phyloP scores from a whole-genome alignment of 1,140 invertebrate species.

The Asbolus verrucosus region DNA sequence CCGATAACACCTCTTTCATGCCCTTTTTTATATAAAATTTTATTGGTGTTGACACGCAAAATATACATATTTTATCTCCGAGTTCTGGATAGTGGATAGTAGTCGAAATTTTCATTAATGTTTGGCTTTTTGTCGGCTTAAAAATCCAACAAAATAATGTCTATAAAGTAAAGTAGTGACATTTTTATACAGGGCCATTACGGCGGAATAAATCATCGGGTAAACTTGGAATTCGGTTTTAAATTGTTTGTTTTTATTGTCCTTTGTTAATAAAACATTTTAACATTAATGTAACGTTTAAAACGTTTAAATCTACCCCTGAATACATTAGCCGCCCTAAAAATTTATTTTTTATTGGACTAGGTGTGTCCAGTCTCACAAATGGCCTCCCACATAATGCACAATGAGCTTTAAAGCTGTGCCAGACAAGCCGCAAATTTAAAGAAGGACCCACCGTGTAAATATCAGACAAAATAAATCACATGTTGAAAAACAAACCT shows the following conservation, averaged over 20 bases:
- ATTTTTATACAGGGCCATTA: constrained; percentile 36
- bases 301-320: constrained; percentile 43
- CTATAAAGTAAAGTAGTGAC: constrained; percentile 33
- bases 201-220: constrained; percentile 40
- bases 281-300: constrained; percentile 44
- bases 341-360: constrained; percentile 46
- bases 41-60: constrained; percentile 13
- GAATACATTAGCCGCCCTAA: constrained; percentile 46
- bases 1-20: constrained; percentile 10
- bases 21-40: constrained; percentile 9
- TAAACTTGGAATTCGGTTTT: constrained; percentile 43
- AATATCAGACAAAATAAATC: constrained; percentile 4
- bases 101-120: constrained; percentile 13
- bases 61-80: constrained; percentile 14
- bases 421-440: constrained; percentile 30
- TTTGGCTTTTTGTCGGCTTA: constrained; percentile 21
- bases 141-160: constrained; percentile 6
- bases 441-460: constrained; percentile 3
- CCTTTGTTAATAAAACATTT: constrained; percentile 46
- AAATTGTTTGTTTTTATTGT: constrained; percentile 43
- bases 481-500: constrained; percentile 3
- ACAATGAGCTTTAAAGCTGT: constrained; percentile 41
- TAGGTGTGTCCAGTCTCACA: constrained; percentile 44
- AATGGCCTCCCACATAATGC: constrained; percentile 39
- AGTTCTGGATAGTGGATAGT: constrained; percentile 7